Evolutionary conservation across 2,888 invertebrate species (phyloP).

Genomic region (Ellobium chinense): DNA sequence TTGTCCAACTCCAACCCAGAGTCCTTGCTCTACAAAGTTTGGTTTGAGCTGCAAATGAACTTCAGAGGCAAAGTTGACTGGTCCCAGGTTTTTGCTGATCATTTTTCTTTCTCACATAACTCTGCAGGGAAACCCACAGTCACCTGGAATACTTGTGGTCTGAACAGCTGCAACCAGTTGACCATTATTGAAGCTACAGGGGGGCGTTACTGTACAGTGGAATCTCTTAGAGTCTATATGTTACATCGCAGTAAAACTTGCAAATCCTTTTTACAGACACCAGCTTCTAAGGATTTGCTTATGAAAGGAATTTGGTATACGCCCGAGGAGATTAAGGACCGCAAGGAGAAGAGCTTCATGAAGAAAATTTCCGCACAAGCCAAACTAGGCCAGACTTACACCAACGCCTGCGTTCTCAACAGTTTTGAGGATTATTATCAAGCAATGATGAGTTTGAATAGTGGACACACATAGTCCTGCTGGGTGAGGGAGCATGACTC

Average conservation of each 20-base stretch:
- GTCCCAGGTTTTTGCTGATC: constrained; percentile 37
- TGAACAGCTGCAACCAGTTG: constrained; percentile 26
- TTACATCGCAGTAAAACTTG: constrained; percentile 20
- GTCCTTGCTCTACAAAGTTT: constrained; percentile 48
- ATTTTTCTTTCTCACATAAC: constrained; percentile 44
- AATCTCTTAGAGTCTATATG: constrained; percentile 45
- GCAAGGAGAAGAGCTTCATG: constrained; percentile 37
- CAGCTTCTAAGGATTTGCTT: constrained; percentile 15
- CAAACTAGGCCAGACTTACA: constrained; percentile 41
- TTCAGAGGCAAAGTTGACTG: constrained; percentile 44
- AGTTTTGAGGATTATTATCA: constrained; percentile 36
- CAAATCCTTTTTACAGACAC: constrained; percentile 32
- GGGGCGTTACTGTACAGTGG: constrained; percentile 42
- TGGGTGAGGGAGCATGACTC: neutral
- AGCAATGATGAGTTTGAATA: constrained; percentile 15
- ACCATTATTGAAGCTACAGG: constrained; percentile 37
- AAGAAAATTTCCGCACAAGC: constrained; percentile 41
- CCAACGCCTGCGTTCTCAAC: constrained; percentile 42
- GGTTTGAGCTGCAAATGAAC: constrained; percentile 52
- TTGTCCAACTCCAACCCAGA: constrained; percentile 39
- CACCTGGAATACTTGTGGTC: constrained; percentile 35
- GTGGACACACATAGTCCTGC: neutral
- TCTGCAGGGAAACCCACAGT: constrained; percentile 30
- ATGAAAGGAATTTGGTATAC: constrained; percentile 28
- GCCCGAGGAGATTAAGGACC: constrained; percentile 39